A percentile compares a stretch with the other conserved stretches of the same genome.
These are phyloP conservation scores for Amniataba percoides DNA, from an alignment of 2,797 vertebrate species.

Conservation along the genomic window DNA sequence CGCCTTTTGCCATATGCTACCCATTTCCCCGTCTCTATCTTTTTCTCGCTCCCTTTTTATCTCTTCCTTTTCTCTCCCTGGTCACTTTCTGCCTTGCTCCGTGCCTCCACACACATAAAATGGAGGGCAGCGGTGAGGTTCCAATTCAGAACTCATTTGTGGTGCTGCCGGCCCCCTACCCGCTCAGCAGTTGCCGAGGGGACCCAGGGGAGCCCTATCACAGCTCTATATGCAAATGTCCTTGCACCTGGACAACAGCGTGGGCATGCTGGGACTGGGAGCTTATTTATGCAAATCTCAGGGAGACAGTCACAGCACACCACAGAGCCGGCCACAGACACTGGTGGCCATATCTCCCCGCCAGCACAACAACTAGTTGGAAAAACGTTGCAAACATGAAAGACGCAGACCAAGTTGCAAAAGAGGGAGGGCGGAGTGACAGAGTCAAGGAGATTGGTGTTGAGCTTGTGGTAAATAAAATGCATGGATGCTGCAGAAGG, in stretches of 20 bases:
- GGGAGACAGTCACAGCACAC: conserved; percentile 83
- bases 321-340: conserved; percentile 80
- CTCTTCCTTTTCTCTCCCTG: conserved; percentile 69
- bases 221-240: conserved; percentile 99
- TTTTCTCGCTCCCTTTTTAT: conserved; percentile 63
- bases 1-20: conserved; percentile 63
- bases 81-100: conserved; percentile 78
- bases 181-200: conserved; percentile 96
- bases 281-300: conserved; percentile 99
- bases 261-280: conserved; percentile 94
- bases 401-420: conserved; percentile 62
- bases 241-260: conserved; percentile 98
- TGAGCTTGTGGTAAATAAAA: conserved; percentile 63
- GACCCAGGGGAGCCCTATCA: conserved; percentile 98
- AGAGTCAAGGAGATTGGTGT: conserved; percentile 51
- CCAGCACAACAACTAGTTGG: conserved; percentile 79
- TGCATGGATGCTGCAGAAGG: conserved; percentile 39
- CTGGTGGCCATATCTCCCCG: conserved; percentile 90
- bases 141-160: conserved; percentile 99
- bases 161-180: conserved; percentile 92
- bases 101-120: conserved; percentile 79
- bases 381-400: conserved; percentile 72
- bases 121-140: conserved; percentile 89
- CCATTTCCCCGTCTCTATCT: conserved; percentile 51
- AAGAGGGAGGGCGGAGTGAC: conserved; percentile 42